Evolutionary conservation across 2,113 vertebrate species (phyloP).

Genomic region (Paralichthys olivaceus): DNA sequence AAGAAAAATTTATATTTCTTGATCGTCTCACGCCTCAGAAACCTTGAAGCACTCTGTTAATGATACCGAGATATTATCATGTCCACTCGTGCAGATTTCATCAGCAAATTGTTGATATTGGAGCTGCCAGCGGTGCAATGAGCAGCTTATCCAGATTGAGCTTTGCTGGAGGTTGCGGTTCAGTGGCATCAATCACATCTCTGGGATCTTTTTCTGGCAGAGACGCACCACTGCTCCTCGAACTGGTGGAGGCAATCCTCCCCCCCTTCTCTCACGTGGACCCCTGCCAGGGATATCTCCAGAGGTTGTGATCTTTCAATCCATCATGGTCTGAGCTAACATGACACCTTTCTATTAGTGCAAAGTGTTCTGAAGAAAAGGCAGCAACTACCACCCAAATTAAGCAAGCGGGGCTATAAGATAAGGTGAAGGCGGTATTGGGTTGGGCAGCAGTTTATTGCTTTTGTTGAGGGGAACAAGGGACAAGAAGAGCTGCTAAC

Average conservation of each 20-base stretch:
- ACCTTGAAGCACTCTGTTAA: neutral
- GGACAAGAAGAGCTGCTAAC: neutral
- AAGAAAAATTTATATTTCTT: neutral
- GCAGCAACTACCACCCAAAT: constrained; percentile 12
- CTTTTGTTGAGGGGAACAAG: neutral
- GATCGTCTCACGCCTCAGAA: neutral
- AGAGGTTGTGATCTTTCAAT: constrained; percentile 68
- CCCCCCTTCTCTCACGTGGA: constrained; percentile 12
- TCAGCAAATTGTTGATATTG: constrained; percentile 61
- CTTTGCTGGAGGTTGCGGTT: constrained; percentile 54
- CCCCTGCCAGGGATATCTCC: constrained; percentile 61
- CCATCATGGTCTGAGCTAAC: constrained; percentile 67
- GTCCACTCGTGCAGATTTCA: constrained; percentile 34
- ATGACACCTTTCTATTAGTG: constrained; percentile 72
- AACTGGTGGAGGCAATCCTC: constrained; percentile 30
- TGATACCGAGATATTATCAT: constrained; percentile 28
- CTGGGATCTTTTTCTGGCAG: constrained; percentile 56
- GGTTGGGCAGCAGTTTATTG: constrained; percentile 20
- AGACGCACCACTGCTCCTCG: constrained; percentile 4
- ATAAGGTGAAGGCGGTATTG: constrained; percentile 16
- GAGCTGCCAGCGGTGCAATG: constrained; percentile 28
- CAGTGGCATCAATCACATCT: constrained; percentile 73
- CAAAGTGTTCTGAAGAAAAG: constrained; percentile 63
- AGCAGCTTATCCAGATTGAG: constrained; percentile 60
- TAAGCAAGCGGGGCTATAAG: neutral